Conservation (phyloP, 2,797 vertebrate genomes). For the Phylloscopus collybita region DNA sequence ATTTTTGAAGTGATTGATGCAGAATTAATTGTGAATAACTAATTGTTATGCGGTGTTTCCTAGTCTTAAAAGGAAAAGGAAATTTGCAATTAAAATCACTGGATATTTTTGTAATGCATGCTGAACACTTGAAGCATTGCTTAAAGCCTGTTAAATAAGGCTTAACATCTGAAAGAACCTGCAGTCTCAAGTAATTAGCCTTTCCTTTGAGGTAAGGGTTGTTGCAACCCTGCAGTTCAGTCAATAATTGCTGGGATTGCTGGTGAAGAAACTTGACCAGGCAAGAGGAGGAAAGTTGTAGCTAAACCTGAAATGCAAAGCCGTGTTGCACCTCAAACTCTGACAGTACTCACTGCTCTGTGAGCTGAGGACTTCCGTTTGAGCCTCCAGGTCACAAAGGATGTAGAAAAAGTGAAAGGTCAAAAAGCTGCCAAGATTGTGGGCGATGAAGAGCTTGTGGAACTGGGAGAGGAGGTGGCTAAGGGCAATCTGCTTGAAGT, state of each 20-base stretch:
- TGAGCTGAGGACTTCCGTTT: neutral
- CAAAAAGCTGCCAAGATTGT: neutral
- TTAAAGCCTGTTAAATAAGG: conserved; percentile 14
- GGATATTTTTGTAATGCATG: conserved; percentile 28
- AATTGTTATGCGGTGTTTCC: neutral
- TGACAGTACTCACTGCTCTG: neutral
- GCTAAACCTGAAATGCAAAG: neutral
- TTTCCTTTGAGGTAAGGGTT: neutral
- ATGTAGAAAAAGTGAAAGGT: neutral
- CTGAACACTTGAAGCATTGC: neutral
- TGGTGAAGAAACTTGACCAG: neutral
- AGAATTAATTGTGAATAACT: conserved; percentile 31
- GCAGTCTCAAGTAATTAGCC: neutral
- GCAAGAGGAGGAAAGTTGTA: neutral
- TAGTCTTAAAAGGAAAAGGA: neutral
- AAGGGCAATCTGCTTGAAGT: neutral
- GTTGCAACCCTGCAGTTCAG: neutral
- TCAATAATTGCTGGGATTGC: neutral
- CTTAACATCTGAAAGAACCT: neutral
- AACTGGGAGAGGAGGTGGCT: neutral
- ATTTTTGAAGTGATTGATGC: neutral
- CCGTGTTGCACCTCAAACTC: neutral
- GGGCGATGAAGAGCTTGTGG: neutral
- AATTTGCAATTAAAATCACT: conserved; percentile 17
- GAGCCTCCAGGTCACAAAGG: neutral